phyloP scores from a whole-genome alignment of 2,113 vertebrate species.

The Myotis brandtii region DNA sequence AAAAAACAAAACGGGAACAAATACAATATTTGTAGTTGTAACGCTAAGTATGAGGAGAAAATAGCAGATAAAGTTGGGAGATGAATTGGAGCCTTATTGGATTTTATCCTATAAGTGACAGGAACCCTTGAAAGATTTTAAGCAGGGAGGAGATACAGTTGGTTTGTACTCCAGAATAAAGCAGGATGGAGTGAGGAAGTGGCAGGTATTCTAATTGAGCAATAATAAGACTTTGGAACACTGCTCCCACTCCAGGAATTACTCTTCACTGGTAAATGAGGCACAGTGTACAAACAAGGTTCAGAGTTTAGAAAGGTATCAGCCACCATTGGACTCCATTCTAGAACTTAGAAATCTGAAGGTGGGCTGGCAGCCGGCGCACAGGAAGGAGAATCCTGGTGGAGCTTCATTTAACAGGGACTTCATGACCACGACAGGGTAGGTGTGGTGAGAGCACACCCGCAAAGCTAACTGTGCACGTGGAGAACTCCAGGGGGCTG shows the following conservation, averaged over 20 bases:
- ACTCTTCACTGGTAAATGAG: neutral
- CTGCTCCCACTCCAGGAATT: neutral
- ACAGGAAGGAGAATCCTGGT: neutral
- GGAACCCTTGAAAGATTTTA: neutral
- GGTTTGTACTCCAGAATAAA: neutral
- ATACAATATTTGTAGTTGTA: too few species aligned
- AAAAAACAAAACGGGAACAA: too few species aligned
- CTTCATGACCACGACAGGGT: slow-evolving; percentile 12
- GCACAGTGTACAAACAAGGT: neutral
- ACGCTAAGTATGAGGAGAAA: neutral
- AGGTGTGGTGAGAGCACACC: neutral
- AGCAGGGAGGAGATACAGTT: neutral
- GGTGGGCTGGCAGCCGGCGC: neutral
- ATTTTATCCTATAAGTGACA: neutral
- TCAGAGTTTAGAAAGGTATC: neutral
- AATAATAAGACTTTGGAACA: neutral
- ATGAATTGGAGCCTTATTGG: neutral
- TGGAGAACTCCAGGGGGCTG: slow-evolving; percentile 18
- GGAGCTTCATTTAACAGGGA: neutral
- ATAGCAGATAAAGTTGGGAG: neutral
- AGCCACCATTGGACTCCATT: neutral
- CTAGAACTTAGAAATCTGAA: neutral
- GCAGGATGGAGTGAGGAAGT: neutral
- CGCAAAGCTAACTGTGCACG: slow-evolving; percentile 47
- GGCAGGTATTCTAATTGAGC: neutral